Evolutionary conservation across 2,888 invertebrate genomes (phyloP).

Genomic region (Drosophila acutilabella): DNA sequence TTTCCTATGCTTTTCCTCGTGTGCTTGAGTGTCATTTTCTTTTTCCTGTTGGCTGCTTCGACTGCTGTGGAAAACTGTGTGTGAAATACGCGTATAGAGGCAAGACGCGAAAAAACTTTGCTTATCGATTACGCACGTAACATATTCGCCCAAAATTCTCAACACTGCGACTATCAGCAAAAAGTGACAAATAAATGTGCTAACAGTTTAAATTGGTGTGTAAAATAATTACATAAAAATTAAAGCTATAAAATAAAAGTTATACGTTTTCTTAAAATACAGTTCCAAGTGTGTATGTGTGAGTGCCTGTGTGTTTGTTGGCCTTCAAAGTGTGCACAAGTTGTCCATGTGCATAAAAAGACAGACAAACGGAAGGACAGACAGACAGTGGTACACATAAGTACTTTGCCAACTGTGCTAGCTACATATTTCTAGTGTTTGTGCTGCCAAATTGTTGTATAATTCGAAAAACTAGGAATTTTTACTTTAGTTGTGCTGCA

Average conservation of each 20-base stretch:
- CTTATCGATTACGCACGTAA: constrained; percentile 80
- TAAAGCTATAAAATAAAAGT: constrained; percentile 2
- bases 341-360: constrained; percentile 20
- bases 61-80: constrained; percentile 49
- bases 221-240: constrained; percentile 7
- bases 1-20: constrained; percentile 56
- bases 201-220: constrained; percentile 37
- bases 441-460: constrained; percentile 29
- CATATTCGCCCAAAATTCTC: constrained; percentile 32
- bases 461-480: constrained; percentile 10
- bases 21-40: constrained; percentile 54
- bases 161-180: constrained; percentile 8
- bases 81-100: constrained; percentile 75
- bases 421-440: not conserved
- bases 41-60: constrained; percentile 41
- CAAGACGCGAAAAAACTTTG: constrained; percentile 71
- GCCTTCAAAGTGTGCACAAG: constrained; percentile 70
- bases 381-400: not conserved
- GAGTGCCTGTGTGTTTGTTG: constrained; percentile 35
- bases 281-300: not conserved
- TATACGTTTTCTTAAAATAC: not conserved
- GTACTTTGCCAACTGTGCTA: constrained; percentile 3
- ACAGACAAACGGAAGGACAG: not conserved
- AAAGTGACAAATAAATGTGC: constrained; percentile 35
- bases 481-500: not conserved